Conservation (phyloP, 2,797 vertebrate genomes). For the Anolis apletophallus region DNA sequence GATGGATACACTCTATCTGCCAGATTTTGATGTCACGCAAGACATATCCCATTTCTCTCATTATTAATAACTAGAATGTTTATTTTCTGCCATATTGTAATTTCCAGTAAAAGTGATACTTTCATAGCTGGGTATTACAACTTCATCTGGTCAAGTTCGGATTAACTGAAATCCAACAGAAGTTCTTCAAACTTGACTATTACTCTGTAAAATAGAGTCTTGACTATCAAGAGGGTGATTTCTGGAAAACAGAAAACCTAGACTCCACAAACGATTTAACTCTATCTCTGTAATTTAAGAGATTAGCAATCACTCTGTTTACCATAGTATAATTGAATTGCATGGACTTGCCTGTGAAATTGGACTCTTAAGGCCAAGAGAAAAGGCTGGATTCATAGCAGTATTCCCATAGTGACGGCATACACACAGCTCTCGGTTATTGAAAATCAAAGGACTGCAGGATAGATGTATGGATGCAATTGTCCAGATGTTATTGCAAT, state of each 20-base stretch:
- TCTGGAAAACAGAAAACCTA: neutral
- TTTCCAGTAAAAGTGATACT: neutral
- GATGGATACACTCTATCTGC: no score
- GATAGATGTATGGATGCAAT: neutral
- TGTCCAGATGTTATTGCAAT: no score
- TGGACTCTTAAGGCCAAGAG: no score
- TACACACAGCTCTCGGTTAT: neutral
- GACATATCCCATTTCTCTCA: neutral
- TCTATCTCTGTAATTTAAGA: neutral
- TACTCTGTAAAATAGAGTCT: conserved; percentile 3
- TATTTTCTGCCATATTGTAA: neutral
- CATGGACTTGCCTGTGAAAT: neutral
- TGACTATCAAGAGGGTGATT: neutral
- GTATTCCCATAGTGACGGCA: neutral
- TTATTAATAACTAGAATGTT: neutral
- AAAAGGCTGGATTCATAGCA: neutral
- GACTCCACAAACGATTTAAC: neutral
- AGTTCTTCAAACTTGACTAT: conserved; percentile 18
- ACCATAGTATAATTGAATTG: neutral
- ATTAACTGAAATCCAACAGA: neutral
- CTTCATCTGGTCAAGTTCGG: conserved; percentile 17
- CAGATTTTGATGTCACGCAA: neutral
- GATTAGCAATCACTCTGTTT: neutral
- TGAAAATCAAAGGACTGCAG: neutral
- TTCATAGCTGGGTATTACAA: conserved; percentile 27